Evolutionary conservation across 2,113 vertebrate species (phyloP).

Genomic region (Channa argus): DNA sequence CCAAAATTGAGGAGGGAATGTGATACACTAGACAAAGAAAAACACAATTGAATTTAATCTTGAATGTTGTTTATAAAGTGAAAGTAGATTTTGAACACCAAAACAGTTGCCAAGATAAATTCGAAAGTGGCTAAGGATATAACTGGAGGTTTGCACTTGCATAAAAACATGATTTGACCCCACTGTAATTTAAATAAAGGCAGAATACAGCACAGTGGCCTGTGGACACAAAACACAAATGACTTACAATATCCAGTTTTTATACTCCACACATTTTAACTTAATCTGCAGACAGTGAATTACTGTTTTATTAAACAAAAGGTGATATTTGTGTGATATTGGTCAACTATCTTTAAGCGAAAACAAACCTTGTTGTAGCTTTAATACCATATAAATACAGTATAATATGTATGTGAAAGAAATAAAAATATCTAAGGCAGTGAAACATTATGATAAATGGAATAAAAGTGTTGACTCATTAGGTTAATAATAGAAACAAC

Average conservation of each 20-base stretch:
- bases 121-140: background rate
- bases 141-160: background rate
- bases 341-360: too few species aligned
- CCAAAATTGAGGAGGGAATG: too few species aligned
- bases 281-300: background rate
- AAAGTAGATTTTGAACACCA: background rate
- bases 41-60: background rate
- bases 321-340: too few species aligned
- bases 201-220: background rate
- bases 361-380: too few species aligned
- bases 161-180: background rate
- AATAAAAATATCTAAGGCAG: background rate
- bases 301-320: too few species aligned
- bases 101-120: background rate
- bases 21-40: background rate
- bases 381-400: too few species aligned
- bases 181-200: too few species aligned
- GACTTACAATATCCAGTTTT: conserved; percentile 30
- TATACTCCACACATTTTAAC: background rate
- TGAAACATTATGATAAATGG: background rate
- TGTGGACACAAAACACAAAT: background rate
- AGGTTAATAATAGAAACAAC: background rate
- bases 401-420: too few species aligned
- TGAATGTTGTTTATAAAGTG: background rate
- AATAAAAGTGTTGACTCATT: background rate